Evolutionary conservation across 2,113 vertebrate genomes (phyloP), one percentile per base, ranked within the genome.

Genomic region (Spermophilus dauricus): DNA sequence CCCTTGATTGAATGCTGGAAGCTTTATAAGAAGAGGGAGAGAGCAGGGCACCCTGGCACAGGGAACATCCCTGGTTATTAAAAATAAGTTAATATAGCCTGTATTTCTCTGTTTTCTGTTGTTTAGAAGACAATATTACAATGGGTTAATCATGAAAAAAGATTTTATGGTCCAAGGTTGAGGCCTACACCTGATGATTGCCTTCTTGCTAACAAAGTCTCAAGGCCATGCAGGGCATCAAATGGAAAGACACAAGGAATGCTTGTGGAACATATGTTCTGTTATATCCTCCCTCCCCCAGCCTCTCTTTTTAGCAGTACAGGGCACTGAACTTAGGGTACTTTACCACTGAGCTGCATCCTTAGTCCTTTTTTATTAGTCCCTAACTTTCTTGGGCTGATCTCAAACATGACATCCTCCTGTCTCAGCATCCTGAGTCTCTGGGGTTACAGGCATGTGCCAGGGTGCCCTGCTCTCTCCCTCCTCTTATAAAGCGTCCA

Each of bases 41-140:
- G 45, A 61, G 42, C 61, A 26, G 56, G 61, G 61, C 24, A 8
- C 61, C 22, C 2, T 63, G 24, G 61, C 61, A 63, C 75, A 75
- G 73, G 22, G 37, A 86, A 82, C 5, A 91, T 39, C 20, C 28
- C 86, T n/a, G 91, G 48, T 94, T 81, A 84, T 85, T 96, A 81
- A 82, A 92, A 93, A 82, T 32, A 42, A 85, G 34, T 91, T 86
- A 76, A 18, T 81, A 61, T 4, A 78, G 0, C 3, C 75, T 78
- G n/a, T 86, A 82, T 5, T 53, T 34, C 20, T 78, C 61, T 58
- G n/a, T 30, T 70, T 77, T 87, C 32, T 48, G 4, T 78, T 80
- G 30, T 37, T 86, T 34, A 48, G 22, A 48, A 85, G 3, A 45
- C 8, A 69, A 24, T 69, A n/a, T 6, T 30, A 85, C 18, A 69